phyloP scores from a whole-genome alignment of 2,888 invertebrate species.

The Trachelus stipa region DNA sequence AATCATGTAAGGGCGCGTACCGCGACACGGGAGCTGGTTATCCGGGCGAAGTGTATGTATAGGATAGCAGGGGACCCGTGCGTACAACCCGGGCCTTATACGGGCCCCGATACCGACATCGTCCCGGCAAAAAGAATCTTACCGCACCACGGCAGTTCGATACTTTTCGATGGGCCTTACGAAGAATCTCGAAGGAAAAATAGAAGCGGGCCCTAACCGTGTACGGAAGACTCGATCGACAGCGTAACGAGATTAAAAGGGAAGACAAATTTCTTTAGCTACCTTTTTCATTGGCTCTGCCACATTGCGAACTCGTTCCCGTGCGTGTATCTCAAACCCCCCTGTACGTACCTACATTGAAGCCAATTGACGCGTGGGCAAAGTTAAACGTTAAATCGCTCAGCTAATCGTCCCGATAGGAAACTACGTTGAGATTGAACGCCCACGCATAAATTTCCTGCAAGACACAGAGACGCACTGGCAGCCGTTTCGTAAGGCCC shows the following conservation, averaged over 20 bases:
- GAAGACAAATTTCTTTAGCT: not conserved
- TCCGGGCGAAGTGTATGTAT: not conserved
- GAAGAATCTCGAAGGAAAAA: not conserved
- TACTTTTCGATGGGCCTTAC: constrained; percentile 5
- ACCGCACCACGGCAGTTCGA: not conserved
- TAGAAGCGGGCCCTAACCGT: not conserved
- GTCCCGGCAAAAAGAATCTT: constrained; percentile 38
- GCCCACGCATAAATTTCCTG: constrained; percentile 35
- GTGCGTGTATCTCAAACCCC: constrained; percentile 19
- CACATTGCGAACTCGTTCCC: not conserved
- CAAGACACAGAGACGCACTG: not conserved
- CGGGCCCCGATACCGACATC: constrained; percentile 33
- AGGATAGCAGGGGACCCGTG: not conserved
- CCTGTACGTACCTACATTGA: constrained; percentile 11
- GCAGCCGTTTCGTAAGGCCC: not conserved
- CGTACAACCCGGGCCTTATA: constrained; percentile 46
- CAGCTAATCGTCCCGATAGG: constrained; percentile 46
- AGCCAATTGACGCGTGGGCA: constrained; percentile 52
- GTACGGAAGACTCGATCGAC: not conserved
- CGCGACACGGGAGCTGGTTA: constrained; percentile 2
- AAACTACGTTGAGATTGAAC: constrained; percentile 39
- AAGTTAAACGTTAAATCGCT: constrained; percentile 53
- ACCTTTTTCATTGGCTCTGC: not conserved
- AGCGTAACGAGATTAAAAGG: not conserved
- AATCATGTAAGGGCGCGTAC: not conserved